Conservation (phyloP, 2,888 invertebrate genomes). For the Caenorhabditis japonica region DNA sequence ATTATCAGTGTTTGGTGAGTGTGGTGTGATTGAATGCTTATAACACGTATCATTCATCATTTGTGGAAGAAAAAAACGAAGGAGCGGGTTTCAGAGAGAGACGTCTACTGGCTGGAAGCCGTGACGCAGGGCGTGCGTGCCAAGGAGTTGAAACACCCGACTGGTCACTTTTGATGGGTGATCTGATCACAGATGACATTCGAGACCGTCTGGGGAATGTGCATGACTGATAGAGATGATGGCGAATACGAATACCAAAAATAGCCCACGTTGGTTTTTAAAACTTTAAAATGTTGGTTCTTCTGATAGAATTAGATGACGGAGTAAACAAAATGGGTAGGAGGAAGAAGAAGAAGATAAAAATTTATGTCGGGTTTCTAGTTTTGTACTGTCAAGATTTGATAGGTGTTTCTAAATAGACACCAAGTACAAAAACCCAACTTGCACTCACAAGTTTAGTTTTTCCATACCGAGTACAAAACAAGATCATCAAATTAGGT, state of each 20-base stretch:
- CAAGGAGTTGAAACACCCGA: conserved; percentile 42
- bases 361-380: no score
- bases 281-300: neutral
- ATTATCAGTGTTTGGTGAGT: neutral
- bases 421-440: no score
- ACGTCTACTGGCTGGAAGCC: conserved; percentile 12
- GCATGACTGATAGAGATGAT: neutral
- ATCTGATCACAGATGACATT: conserved; percentile 28
- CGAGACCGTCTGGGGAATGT: neutral
- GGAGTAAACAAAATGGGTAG: neutral
- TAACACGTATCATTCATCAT: conserved; percentile 45
- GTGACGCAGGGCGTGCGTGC: conserved; percentile 2
- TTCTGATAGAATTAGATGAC: neutral
- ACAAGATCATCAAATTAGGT: no score
- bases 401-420: no score
- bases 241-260: no score
- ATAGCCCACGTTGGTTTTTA: no score
- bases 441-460: no score
- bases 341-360: neutral
- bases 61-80: conserved; percentile 29
- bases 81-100: conserved; percentile 25
- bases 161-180: conserved; percentile 42
- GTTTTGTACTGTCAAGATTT: no score
- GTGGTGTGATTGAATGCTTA: conserved; percentile 30
- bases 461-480: no score